These are phyloP conservation scores for Drosophila atripex DNA, from an alignment of 2,888 invertebrate genomes.

Conservation along the genomic window DNA sequence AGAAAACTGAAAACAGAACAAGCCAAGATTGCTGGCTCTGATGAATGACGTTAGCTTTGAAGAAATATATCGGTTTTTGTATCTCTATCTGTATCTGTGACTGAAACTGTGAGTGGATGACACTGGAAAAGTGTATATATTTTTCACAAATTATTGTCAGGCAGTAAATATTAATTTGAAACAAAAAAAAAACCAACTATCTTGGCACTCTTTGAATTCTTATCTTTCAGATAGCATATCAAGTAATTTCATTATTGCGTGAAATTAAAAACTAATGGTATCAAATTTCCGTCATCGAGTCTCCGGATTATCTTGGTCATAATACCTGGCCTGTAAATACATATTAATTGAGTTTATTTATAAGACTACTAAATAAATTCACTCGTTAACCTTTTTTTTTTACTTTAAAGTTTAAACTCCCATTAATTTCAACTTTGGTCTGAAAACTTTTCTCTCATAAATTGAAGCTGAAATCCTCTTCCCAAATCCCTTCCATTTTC, in stretches of 20 bases:
- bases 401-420: no score
- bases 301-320: slow-evolving; percentile 6
- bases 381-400: no score
- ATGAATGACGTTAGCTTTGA: slow-evolving; percentile 42
- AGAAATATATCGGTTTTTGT: slow-evolving; percentile 38
- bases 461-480: slow-evolving; percentile 19
- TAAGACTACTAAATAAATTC: background rate
- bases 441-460: slow-evolving; percentile 30
- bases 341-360: slow-evolving; percentile 2
- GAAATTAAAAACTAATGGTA: slow-evolving; percentile 13
- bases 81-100: slow-evolving; percentile 3
- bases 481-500: slow-evolving; percentile 27
- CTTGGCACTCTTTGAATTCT: slow-evolving; percentile 3
- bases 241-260: slow-evolving; percentile 20
- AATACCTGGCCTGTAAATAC: background rate
- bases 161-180: no score
- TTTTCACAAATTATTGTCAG: background rate
- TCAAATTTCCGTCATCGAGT: slow-evolving; percentile 17
- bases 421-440: slow-evolving; percentile 24
- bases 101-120: slow-evolving; percentile 6
- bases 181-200: slow-evolving; percentile 6
- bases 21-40: slow-evolving; percentile 38
- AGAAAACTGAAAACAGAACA: slow-evolving; percentile 43
- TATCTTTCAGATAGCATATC: slow-evolving; percentile 27
- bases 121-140: background rate